These are phyloP conservation scores for Myiotriccus ornatus DNA, from an alignment of 2,797 vertebrate genomes.

Conservation along the genomic window DNA sequence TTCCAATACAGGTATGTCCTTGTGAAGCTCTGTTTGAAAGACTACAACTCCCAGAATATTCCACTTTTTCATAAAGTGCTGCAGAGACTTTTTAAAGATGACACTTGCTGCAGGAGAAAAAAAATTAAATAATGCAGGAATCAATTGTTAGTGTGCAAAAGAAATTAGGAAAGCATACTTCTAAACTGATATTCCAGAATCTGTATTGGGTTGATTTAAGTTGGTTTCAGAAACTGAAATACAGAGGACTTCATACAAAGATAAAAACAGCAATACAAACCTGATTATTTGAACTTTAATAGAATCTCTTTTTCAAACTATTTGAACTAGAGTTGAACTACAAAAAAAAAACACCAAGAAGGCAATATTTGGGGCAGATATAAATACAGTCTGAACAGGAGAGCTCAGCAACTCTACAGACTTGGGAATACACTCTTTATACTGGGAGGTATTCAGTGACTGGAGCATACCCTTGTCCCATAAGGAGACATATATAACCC, in stretches of 20 bases:
- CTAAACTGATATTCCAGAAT: background rate
- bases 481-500: background rate
- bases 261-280: background rate
- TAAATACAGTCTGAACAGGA: background rate
- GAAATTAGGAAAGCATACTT: background rate
- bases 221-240: background rate
- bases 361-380: background rate
- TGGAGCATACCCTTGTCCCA: background rate
- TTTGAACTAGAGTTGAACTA: background rate
- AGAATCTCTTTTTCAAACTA: background rate
- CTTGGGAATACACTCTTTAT: background rate
- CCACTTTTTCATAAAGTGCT: conserved; percentile 58
- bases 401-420: background rate
- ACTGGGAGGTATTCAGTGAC: rapidly evolving
- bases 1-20: conserved; percentile 71
- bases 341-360: background rate
- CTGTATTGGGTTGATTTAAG: rapidly evolving
- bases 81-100: conserved; percentile 59
- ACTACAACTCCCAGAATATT: conserved; percentile 73
- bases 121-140: background rate
- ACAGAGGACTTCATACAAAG: background rate
- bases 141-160: background rate
- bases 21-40: conserved; percentile 74
- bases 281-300: background rate
- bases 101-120: conserved; percentile 41